Conservation (phyloP, 2,113 vertebrate species). For the Vimba vimba region DNA sequence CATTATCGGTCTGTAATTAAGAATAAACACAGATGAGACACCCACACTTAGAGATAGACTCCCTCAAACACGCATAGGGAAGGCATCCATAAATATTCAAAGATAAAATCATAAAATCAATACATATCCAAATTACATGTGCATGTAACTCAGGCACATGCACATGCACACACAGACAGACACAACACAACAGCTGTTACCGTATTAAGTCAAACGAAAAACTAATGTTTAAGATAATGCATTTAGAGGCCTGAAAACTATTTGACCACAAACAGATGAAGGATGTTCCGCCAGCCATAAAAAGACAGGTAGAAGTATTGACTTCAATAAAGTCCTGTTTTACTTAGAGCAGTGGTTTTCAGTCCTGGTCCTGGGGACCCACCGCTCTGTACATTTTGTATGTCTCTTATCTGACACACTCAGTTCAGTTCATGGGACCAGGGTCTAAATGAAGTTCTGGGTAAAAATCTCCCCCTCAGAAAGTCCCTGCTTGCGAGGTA, state of each 20-base stretch:
- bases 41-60: conserved; percentile 15
- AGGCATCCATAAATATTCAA: background rate
- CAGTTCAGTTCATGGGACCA: too few species aligned
- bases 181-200: background rate
- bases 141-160: background rate
- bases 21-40: background rate
- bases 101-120: conserved; percentile 4
- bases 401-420: too few species aligned
- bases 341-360: too few species aligned
- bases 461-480: too few species aligned
- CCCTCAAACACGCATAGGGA: background rate
- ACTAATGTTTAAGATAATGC: background rate
- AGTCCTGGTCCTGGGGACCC: too few species aligned
- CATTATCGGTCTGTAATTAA: conserved; percentile 27
- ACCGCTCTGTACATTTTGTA: too few species aligned
- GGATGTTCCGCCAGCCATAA: background rate
- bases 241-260: conserved; percentile 2
- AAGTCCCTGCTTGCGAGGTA: too few species aligned
- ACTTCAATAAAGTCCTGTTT: conserved; percentile 4
- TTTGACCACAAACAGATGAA: background rate
- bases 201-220: background rate
- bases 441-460: too few species aligned
- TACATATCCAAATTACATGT: background rate
- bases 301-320: background rate
- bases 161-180: background rate